phyloP scores from a whole-genome alignment of 2,113 vertebrate species.

The Corvus hawaiiensis region DNA sequence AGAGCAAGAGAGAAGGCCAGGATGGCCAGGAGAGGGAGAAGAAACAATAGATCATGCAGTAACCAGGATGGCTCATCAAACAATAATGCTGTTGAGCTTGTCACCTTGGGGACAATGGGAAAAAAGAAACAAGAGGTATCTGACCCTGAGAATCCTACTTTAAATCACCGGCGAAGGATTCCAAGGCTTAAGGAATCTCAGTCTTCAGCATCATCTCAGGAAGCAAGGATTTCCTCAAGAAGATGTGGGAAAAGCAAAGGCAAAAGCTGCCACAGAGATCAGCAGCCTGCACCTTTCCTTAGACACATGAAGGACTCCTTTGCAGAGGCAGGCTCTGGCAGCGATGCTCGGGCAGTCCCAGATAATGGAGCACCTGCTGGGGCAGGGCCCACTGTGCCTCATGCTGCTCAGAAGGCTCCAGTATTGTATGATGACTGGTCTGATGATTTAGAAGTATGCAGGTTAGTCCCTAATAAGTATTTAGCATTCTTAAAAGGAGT shows the following conservation, averaged over 20 bases:
- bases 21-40: slow-evolving; percentile 68
- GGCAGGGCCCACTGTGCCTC: not conserved
- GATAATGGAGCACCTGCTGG: not conserved
- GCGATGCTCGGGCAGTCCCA: slow-evolving; percentile 60
- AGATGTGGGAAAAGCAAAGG: slow-evolving; percentile 38
- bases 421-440: slow-evolving; percentile 70
- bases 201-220: slow-evolving; percentile 46
- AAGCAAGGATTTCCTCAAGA: slow-evolving; percentile 40
- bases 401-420: slow-evolving; percentile 44
- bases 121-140: slow-evolving; percentile 43
- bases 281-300: slow-evolving; percentile 32
- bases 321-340: slow-evolving; percentile 71
- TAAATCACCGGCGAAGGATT: slow-evolving; percentile 49
- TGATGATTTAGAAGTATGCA: slow-evolving; percentile 87
- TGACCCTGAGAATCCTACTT: slow-evolving; percentile 28
- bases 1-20: slow-evolving; percentile 81
- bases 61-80: slow-evolving; percentile 38
- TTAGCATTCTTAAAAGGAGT: not conserved
- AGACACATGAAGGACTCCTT: slow-evolving; percentile 64
- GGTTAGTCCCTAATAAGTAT: slow-evolving; percentile 78
- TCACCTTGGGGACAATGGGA: slow-evolving; percentile 63
- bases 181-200: slow-evolving; percentile 40
- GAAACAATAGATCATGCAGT: slow-evolving; percentile 57
- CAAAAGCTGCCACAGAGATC: not conserved
- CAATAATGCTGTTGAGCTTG: slow-evolving; percentile 68